Evolutionary conservation across 2,888 invertebrate genomes (phyloP).

Genomic region (Eristalinus aeneus): DNA sequence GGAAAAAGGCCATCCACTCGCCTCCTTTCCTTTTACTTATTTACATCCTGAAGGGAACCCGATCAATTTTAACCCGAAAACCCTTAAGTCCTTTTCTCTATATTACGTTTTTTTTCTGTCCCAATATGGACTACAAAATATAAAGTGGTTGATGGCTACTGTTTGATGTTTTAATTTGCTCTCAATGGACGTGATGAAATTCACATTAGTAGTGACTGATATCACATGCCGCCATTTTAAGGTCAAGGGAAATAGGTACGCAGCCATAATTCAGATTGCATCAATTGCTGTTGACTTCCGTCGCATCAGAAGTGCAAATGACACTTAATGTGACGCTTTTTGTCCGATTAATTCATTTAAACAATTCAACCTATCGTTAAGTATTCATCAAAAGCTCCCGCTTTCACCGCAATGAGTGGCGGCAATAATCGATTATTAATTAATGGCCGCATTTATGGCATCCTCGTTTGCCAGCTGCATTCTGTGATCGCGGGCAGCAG

Average conservation of each 20-base stretch:
- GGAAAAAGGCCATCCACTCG: neutral
- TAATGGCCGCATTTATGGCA: neutral
- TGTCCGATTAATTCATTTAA: neutral
- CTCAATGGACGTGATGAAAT: too few relatives aligned
- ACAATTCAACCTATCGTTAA: neutral
- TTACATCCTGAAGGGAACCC: slow-evolving; percentile 12
- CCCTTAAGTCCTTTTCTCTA: neutral
- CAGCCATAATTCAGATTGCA: too few relatives aligned
- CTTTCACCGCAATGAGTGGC: neutral
- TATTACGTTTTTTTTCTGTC: too few relatives aligned
- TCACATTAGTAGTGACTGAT: too few relatives aligned
- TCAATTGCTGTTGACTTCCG: too few relatives aligned
- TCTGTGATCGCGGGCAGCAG: neutral
- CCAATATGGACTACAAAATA: too few relatives aligned
- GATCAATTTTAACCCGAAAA: neutral
- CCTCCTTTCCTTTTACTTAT: slow-evolving; percentile 6
- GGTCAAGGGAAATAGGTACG: too few relatives aligned
- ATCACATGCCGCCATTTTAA: too few relatives aligned
- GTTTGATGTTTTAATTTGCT: too few relatives aligned
- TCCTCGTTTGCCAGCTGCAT: neutral
- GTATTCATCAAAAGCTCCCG: neutral
- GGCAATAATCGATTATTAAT: neutral
- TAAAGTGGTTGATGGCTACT: neutral
- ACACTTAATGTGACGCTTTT: neutral
- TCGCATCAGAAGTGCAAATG: neutral